These are phyloP conservation scores for Ganaspis sp. DNA, from an alignment of 1,140 invertebrate species.

Conservation along the genomic window DNA sequence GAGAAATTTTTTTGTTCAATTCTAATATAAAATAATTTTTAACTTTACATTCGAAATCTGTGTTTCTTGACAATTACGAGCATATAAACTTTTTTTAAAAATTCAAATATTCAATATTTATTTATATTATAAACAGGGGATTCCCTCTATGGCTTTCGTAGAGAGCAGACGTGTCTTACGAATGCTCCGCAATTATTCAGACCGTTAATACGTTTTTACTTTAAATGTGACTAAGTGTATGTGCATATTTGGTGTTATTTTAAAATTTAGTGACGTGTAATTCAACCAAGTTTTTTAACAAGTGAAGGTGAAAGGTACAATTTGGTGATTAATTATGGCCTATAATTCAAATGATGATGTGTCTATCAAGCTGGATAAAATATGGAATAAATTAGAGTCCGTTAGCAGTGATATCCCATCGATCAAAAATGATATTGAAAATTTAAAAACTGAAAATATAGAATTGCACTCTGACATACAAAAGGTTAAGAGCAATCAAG, in stretches of 20 bases:
- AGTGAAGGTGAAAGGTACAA: background rate
- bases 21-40: too few species aligned
- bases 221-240: background rate
- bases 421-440: background rate
- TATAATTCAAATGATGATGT: background rate
- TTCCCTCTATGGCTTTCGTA: background rate
- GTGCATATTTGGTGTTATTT: background rate
- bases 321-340: background rate
- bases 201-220: background rate
- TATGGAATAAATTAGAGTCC: conserved; percentile 1
- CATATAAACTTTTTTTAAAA: too few species aligned
- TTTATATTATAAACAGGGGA: too few species aligned
- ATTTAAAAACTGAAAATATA: background rate
- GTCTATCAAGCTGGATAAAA: background rate
- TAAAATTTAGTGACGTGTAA: too few species aligned
- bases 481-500: background rate
- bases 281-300: too few species aligned
- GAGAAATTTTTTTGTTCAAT: too few species aligned
- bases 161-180: background rate
- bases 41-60: too few species aligned
- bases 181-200: background rate
- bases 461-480: background rate
- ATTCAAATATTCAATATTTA: too few species aligned
- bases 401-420: background rate
- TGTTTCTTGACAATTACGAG: too few species aligned